Conservation (phyloP, 2,888 invertebrate genomes). For the Philereme transversata region DNA sequence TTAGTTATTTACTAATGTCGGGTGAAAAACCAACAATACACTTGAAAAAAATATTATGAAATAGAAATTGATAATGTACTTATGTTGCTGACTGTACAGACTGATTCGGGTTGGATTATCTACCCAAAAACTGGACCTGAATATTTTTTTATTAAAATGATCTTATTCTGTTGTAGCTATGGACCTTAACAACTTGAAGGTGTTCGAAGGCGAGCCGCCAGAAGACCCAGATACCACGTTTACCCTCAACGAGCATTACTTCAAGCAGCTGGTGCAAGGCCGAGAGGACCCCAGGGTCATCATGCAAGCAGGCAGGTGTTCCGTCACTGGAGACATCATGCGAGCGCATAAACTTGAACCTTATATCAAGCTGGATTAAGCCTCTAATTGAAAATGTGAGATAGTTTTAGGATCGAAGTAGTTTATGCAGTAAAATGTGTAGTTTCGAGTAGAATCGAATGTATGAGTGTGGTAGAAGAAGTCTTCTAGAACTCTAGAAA, state of each 20-base stretch:
- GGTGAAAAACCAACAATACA: no score
- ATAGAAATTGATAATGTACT: not conserved
- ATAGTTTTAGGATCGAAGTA: not conserved
- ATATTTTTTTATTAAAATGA: no score
- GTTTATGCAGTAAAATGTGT: no score
- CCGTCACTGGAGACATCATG: conserved; percentile 81
- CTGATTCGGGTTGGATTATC: no score
- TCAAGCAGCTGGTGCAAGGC: conserved; percentile 72
- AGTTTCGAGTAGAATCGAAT: no score
- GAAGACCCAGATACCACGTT: conserved; percentile 76
- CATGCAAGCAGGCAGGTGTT: conserved; percentile 77
- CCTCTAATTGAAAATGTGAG: not conserved
- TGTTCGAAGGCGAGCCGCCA: conserved; percentile 75
- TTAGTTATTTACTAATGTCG: no score
- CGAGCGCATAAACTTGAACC: conserved; percentile 80
- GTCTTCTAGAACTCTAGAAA: no score
- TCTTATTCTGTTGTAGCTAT: conserved; percentile 54
- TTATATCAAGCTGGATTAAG: conserved; percentile 66
- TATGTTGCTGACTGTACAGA: not conserved
- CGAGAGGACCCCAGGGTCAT: conserved; percentile 69
- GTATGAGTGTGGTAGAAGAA: no score
- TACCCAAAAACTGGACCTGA: no score
- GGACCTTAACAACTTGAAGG: conserved; percentile 70
- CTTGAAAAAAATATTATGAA: no score
- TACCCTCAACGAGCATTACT: conserved; percentile 73